Conservation (phyloP, 64 coral and sea anemone species). For the Porites lutea region DNA sequence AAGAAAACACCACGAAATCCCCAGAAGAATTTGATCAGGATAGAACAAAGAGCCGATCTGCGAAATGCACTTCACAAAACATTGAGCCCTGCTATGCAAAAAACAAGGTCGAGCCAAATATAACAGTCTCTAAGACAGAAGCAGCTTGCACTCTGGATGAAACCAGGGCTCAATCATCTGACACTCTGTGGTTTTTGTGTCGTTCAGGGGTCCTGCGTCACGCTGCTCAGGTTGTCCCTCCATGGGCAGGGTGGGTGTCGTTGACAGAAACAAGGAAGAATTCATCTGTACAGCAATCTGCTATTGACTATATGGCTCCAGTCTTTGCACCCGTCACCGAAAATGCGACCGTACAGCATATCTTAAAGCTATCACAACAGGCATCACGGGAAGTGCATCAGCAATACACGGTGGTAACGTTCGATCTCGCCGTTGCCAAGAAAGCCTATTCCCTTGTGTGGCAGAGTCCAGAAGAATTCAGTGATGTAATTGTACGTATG, state of each 20-base stretch:
- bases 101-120: slow-evolving; percentile 35
- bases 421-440: slow-evolving; percentile 43
- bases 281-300: slow-evolving; percentile 14
- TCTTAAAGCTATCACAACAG: slow-evolving; percentile 24
- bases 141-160: not conserved
- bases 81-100: slow-evolving; percentile 49
- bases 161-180: slow-evolving; percentile 13
- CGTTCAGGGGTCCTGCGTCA: not conserved
- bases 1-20: not conserved
- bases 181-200: slow-evolving; percentile 20
- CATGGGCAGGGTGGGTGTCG: slow-evolving; percentile 46
- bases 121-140: slow-evolving; percentile 13
- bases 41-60: slow-evolving; percentile 20
- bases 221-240: not conserved
- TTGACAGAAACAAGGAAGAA: slow-evolving; percentile 5
- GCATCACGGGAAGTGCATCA: slow-evolving; percentile 20
- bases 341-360: slow-evolving; percentile 38
- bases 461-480: slow-evolving; percentile 14
- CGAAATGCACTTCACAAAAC: slow-evolving; percentile 2
- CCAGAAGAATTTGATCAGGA: not conserved
- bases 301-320: slow-evolving; percentile 42
- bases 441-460: slow-evolving; percentile 38
- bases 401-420: slow-evolving; percentile 36
- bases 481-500: slow-evolving; percentile 31
- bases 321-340: slow-evolving; percentile 52